A percentile compares a stretch with the other conserved stretches of the same genome.
These are phyloP conservation scores for Pseudocheirus occidentalis DNA, from an alignment of 2,797 vertebrate species.

Conservation along the genomic window DNA sequence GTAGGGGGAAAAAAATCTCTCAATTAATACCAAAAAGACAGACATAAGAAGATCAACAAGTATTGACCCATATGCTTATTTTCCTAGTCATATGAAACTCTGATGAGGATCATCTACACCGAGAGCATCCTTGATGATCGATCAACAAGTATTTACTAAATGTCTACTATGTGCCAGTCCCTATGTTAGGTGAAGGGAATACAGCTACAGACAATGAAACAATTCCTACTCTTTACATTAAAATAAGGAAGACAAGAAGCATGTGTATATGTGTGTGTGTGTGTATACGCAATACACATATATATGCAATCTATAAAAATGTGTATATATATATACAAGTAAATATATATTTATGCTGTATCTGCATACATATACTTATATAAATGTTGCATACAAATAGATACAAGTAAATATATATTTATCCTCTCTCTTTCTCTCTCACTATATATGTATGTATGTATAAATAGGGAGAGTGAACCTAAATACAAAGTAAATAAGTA, in stretches of 20 bases:
- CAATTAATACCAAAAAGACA: neutral
- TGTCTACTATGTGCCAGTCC: neutral
- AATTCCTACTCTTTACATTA: neutral
- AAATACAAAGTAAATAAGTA: neutral
- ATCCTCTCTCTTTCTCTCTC: too few species aligned
- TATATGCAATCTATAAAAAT: neutral
- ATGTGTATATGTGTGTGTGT: neutral
- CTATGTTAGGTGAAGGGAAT: neutral
- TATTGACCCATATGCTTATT: neutral
- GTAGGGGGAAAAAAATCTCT: neutral
- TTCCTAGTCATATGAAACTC: neutral
- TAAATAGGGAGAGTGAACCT: too few species aligned
- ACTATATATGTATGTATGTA: too few species aligned
- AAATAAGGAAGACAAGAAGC: neutral
- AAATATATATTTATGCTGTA: neutral
- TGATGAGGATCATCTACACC: neutral
- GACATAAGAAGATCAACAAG: neutral
- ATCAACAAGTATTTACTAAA: neutral
- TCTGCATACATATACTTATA: too few species aligned
- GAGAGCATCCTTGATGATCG: neutral
- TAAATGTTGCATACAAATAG: too few species aligned
- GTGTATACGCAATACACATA: neutral
- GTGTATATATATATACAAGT: neutral
- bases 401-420: too few species aligned
- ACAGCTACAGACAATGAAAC: neutral